A percentile compares a stretch with the other conserved stretches of the same genome.
These are phyloP conservation scores for Urosaurus nigricauda DNA, from an alignment of 2,797 vertebrate species.

Conservation along the genomic window DNA sequence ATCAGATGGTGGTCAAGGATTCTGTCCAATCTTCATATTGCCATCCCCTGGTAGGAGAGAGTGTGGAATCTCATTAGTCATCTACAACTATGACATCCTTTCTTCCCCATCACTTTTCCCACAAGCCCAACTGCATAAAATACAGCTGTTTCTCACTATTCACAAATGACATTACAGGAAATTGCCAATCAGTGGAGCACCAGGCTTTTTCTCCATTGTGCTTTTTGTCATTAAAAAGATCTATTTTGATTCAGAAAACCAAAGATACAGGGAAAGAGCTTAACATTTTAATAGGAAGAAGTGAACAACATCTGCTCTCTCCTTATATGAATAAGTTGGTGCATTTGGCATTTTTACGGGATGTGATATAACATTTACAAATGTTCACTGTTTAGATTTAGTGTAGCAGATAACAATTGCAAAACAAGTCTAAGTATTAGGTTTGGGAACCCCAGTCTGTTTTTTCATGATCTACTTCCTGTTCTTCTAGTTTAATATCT, in stretches of 20 bases:
- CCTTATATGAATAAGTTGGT: not conserved
- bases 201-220: not conserved
- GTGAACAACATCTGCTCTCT: not conserved
- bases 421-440: not conserved
- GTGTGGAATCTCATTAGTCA: not conserved
- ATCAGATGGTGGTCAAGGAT: not conserved
- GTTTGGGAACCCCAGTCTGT: not conserved
- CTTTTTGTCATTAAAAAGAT: not conserved
- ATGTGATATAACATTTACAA: not conserved
- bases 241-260: conserved; percentile 15
- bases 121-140: not conserved
- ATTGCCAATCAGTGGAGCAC: not conserved
- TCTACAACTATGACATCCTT: not conserved
- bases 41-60: not conserved
- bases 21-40: not conserved
- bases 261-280: not conserved
- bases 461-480: not conserved
- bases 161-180: conserved; percentile 9
- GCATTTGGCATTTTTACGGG: not conserved
- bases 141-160: not conserved
- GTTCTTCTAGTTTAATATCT: not conserved
- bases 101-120: not conserved
- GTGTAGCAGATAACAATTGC: not conserved
- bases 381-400: not conserved
- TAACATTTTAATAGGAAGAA: not conserved